Evolutionary conservation across 2,113 vertebrate species (phyloP).

Genomic region (Zapus hudsonius): DNA sequence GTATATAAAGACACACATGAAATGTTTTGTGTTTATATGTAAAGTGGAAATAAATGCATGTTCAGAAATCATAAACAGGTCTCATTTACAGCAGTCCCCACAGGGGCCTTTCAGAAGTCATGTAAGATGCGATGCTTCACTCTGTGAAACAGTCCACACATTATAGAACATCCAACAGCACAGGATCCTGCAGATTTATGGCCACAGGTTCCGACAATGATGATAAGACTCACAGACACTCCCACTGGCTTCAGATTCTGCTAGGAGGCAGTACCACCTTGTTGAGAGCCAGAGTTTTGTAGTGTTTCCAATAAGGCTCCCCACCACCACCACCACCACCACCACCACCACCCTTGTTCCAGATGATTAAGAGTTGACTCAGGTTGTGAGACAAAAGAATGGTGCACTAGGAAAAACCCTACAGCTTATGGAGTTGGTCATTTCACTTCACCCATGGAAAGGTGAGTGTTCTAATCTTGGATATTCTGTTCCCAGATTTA

Average conservation of each 20-base stretch:
- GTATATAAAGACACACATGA: background rate
- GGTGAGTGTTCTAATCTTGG: background rate
- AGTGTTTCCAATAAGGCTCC: background rate
- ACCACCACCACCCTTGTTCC: no score
- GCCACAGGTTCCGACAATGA: background rate
- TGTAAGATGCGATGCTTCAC: background rate
- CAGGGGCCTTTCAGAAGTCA: background rate
- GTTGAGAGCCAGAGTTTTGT: background rate
- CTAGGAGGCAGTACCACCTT: background rate
- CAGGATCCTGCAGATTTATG: background rate
- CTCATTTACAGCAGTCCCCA: background rate
- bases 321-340: no score
- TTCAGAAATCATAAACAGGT: background rate
- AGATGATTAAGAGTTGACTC: background rate
- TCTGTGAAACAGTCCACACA: background rate
- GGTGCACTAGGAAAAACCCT: background rate
- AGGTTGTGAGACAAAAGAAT: background rate
- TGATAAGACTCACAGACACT: background rate
- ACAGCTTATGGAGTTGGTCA: background rate
- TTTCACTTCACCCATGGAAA: background rate
- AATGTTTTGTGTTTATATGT: background rate
- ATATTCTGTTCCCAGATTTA: background rate
- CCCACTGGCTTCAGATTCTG: background rate
- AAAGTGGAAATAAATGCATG: background rate
- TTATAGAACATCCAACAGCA: background rate